Evolutionary conservation across 2,888 invertebrate genomes (phyloP), one percentile per base, ranked within the genome.

Genomic region (Pseudanteris insignis): DNA sequence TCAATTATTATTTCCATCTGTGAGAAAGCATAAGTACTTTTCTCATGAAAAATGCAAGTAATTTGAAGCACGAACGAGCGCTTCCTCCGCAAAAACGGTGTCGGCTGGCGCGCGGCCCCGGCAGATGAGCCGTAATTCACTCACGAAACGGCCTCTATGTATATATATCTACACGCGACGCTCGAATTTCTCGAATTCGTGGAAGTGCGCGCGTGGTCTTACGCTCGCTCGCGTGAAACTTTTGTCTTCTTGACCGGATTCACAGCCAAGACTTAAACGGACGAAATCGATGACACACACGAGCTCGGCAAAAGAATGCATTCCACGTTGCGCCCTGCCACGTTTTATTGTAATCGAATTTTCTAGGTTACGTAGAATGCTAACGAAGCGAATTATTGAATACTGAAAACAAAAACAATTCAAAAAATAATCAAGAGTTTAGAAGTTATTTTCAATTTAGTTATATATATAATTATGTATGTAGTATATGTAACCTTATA

Each of bases 11-110:
- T 61, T 61, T 54, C 54, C 38, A 43, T 34, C 12, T 24, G 37
- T 32, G 46, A 50, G 24, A 60, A 60, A 54, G 54, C 53, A 47
- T 40, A 40, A 41, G 61, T 51, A 62, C 55, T 62, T 62, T 55
- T 60, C 34, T 44, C 53, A 25, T 44, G 34, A 48, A 54, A n/a
- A 54, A 54, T 48, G 60, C 54, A 54, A 60, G 60, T 48, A 60
- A 54, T 60, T 60, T 60, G 44, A 55, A 37, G 47, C 61, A 62
- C 61, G 61, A 62, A 62, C 51, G 55, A 47, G 21, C 51, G 37
- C 41, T 62, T 62, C 61, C 58, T 59, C 51, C 37, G 47, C 29
- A 43, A 43, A 43, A 43, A 38, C 38, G 24, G 33, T 28, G 48
- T 30, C 34, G 34, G 34, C 29, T 32, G 33, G 36, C 51, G 43